Base-by-base conservation (phyloP, 2,797 vertebrate species). In the Artibeus jamaicensis region DNA sequence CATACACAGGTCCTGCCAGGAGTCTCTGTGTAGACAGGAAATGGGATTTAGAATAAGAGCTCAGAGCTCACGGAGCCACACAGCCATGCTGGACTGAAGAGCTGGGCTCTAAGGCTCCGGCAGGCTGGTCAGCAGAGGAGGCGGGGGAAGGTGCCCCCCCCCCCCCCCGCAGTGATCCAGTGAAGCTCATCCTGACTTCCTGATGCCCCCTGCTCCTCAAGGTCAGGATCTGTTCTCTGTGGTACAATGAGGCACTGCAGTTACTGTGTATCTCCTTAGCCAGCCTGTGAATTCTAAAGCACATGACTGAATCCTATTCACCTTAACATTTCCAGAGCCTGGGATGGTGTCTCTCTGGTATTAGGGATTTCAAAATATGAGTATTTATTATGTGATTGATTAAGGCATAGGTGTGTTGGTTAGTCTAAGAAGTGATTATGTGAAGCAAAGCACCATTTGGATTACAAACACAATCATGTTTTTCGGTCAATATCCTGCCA, bases 221-320 rank as follows among this genome's bases (percentile, higher is more conserved):
- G 26, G 10, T 32, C 3, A 42, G n/a, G 19, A 3, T 42, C 78
- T 16, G 46, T 55, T 26, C 8, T 93, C 70, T 55, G 37, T 11
- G 62, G n/a, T 10, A 11, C 9, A 32, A 2, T 37, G 44, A 0
- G 12, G 18, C 1, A 15, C 68, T 15, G 2, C 11, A 12, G 10
- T 18, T 83, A 48, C 37, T 81, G 44, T 11, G 18, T 71, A 73
- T 76, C 32, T 14, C 16, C 10, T 46, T 4, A 34, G 81, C 8
- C 9, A 90, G 55, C 26, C 39, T 86, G 83, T 70, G 48, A 37
- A 71, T 84, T 74, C n/a, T 68, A 29, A 93, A 94, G 46, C 57
- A n/a, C 26, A 3, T 15, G 24, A 14, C 81, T 81, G 21, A 44
- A 6, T 50, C 79, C 71, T 48, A 84, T 32, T 87, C 70, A 73